phyloP scores from a whole-genome alignment of 2,888 invertebrate genomes.

The Agonum fuliginosum region DNA sequence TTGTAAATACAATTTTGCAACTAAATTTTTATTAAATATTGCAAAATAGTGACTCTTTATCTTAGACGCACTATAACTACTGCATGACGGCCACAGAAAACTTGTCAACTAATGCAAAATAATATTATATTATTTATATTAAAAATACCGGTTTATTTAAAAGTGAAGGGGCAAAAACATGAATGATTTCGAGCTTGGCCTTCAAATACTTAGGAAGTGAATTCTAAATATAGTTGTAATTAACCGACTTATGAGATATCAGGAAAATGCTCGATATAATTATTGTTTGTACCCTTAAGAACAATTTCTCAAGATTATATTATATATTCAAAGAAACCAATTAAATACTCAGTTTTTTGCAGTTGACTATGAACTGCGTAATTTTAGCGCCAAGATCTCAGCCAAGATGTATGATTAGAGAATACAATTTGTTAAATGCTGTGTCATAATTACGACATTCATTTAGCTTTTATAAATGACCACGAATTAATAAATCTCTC shows the following conservation, averaged over 20 bases:
- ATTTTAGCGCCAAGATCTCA: constrained; percentile 1
- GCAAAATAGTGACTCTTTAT: not conserved
- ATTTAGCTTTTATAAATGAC: constrained; percentile 10
- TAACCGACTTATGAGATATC: constrained; percentile 29
- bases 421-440: constrained; percentile 29
- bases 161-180: constrained; percentile 59
- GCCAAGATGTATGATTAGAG: constrained; percentile 16
- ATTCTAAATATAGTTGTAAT: constrained; percentile 59
- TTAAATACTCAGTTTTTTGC: not conserved
- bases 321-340: constrained; percentile 22
- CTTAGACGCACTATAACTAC: not conserved
- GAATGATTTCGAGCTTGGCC: constrained; percentile 59
- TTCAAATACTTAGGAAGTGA: constrained; percentile 58
- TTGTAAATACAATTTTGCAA: too few relatives aligned
- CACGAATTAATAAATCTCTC: not conserved
- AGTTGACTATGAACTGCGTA: constrained; percentile 25
- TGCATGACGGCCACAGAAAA: constrained; percentile 25
- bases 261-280: constrained; percentile 33
- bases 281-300: constrained; percentile 34
- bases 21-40: too few relatives aligned
- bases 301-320: constrained; percentile 32
- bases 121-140: constrained; percentile 55
- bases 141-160: constrained; percentile 57
- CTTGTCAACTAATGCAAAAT: constrained; percentile 59
- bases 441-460: constrained; percentile 35